Base-by-base conservation (phyloP, 2,888 invertebrate species). In the Neoaliturus tenellus region DNA sequence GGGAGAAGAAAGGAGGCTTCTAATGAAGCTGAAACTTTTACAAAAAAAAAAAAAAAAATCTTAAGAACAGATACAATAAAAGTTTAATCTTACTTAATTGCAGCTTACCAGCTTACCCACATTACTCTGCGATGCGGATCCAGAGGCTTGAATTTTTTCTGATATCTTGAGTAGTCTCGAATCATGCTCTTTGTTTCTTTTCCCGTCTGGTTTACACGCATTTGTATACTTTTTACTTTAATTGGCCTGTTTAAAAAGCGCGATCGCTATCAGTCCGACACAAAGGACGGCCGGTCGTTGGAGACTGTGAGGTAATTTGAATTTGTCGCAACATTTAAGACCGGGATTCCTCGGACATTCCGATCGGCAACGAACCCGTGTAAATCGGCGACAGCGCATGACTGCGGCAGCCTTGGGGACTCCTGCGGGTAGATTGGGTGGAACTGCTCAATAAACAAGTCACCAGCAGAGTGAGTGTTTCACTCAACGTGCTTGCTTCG, bases 271-370 rank as follows among this genome's bases (percentile, higher is more conserved):
- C 62, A 62, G 14, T 2, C 14, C 28, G 62, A 62, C 62, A 62
- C 62, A 62, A 62, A 62, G 62, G 62, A 62, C 62, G 31, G 31
- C 62, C 62, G 62, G 28, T 62, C 14, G 62, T 62, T 62, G 31
- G 23, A 20, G 69, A 69, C 69, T 20, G n/a, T n/a, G 69, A 69
- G 69, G 69, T 69, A 69, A 69, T 69, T 69, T 69, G 69, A 69
- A 69, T 69, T 69, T 69, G 69, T 69, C 69, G 69, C 4, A 69
- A 69, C 69, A 69, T 69, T 69, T 69, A 62, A 69, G 39, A 69
- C 69, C 35, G 39, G 69, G 35, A 69, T 69, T 69, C 69, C 69
- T 14, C 12, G 14, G 31, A 20, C 35, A 69, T 69, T 69, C 69
- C 69, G 69, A 39, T n/a, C 23, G 69, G 2, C 39, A 31, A 62